Evolutionary conservation across 2,888 invertebrate species (phyloP), one percentile per base, ranked within the genome.

Genomic region (Agrenia bidenticulata): DNA sequence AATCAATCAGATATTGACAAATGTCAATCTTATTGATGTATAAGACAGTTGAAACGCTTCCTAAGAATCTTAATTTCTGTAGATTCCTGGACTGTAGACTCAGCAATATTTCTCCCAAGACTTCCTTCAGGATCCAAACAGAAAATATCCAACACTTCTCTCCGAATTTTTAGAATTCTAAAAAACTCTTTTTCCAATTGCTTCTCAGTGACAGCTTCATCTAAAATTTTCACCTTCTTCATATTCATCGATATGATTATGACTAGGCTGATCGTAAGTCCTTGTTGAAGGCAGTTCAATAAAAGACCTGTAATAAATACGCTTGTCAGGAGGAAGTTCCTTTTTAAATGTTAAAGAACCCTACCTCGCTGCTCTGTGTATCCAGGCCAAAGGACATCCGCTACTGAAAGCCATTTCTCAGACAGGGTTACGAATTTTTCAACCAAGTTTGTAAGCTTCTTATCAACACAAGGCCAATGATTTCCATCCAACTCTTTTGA

Each of bases 211-310:
- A 32, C 32, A 32, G 32, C 4, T 11, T 32, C 32, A 4, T 32
- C 32, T 11, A 32, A 32, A 11, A 11, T 45, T 5, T 19, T 15
- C 45, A 4, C 45, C 45, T 4, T 19, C 15, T 19, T 45, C 45
- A 19, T 45, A n/a, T n/a, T 45, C 45, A 45, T 45, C 7, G 32
- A 32, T 4, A 32, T 32, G 11, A 32, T 32, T 32, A 32, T 32
- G 55, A 69, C 13, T 1, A 75, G 51, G 26, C 56, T 49, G 23
- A 68, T 63, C 0, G 60, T 55, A 13, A 72, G 61, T 13, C 66
- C 69, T 65, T 73, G 75, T 57, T 75, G 75, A 1, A 71, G 55
- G 53, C 67, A 73, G 57, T 75, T 73, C 5, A 73, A 59, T 9
- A 72, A 68, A 1, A 67, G 58, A 11, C 74, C 74, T 74, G 39